phyloP scores from a whole-genome alignment of 2,888 invertebrate species.

The Apomyelois bistriatella region DNA sequence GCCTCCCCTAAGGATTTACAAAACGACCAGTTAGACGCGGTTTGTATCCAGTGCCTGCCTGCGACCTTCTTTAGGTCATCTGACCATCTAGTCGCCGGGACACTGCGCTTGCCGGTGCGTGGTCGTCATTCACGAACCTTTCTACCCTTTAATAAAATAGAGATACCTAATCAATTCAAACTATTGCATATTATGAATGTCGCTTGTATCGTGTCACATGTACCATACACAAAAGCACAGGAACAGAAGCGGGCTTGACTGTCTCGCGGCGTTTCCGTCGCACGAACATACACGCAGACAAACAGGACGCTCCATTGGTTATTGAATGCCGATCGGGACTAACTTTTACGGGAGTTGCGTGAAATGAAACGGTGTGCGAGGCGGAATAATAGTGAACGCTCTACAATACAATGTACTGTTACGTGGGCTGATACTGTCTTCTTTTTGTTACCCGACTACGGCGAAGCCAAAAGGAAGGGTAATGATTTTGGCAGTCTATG shows the following conservation, averaged over 20 bases:
- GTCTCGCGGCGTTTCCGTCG: constrained; percentile 21
- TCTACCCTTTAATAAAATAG: too few relatives aligned
- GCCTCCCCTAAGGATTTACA: too few relatives aligned
- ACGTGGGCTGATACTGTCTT: background rate
- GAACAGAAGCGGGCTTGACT: constrained; percentile 16
- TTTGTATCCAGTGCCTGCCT: too few relatives aligned
- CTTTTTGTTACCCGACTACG: too few relatives aligned
- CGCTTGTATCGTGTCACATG: background rate
- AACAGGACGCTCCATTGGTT: constrained; percentile 18
- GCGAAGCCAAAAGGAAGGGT: too few relatives aligned
- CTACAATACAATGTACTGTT: background rate
- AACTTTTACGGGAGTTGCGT: constrained; percentile 9
- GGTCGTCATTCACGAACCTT: too few relatives aligned
- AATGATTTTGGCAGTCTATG: too few relatives aligned
- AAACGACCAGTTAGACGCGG: too few relatives aligned
- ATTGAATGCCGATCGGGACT: constrained; percentile 16
- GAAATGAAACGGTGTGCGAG: background rate
- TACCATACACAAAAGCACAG: constrained; percentile 13
- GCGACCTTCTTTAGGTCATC: too few relatives aligned
- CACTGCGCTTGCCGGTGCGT: too few relatives aligned
- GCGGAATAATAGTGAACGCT: background rate
- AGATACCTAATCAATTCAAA: too few relatives aligned
- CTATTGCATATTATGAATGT: background rate
- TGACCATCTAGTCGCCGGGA: too few relatives aligned
- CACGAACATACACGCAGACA: constrained; percentile 17